Evolutionary conservation across 2,113 vertebrate species (phyloP), one percentile per base, ranked within the genome.

Genomic region (Meriones unguiculatus): DNA sequence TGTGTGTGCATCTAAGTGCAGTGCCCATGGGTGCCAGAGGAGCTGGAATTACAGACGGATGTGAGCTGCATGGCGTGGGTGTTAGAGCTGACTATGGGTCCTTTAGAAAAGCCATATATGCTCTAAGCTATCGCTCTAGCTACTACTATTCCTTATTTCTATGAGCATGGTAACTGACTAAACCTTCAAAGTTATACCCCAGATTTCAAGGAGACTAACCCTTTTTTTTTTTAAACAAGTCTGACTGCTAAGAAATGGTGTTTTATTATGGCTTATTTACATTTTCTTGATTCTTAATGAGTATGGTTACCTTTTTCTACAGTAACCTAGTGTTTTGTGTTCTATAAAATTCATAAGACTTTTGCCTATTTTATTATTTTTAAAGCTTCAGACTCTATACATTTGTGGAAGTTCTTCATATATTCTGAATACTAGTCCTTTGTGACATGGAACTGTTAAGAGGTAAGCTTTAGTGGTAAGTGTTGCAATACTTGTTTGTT

Each of bases 371-470:
- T 91, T 85, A 12, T 25, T 94, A 25, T 35, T 80, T 67, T 25
- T 62, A 76, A 75, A 90, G 46, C 28, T 13, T 82, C 13, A 52
- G 30, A 50, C 18, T 50, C 8, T 35, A 15, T 65, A 11, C 41
- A 52, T 54, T 64, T 87, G 9, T 81, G 18, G 22, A 25, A 38
- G 1, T 81, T 96, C 32, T 96, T 92, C 67, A 72, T 59, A 38
- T 57, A 88, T 70, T 91, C 67, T 89, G 11, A 24, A 65, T 95
- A 30, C 30, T 86, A 73, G 41, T 91, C 78, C 18, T 91, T 91
- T 67, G 20, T 50, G 32, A 24, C 67, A 62, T 67, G 18, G 22
- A 81, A 35, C 22, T 35, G 57, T 35, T 82, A 81, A 30, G 59
- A 78, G 11, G 62, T 67, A 18, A 13, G 5, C 22, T 69, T 65